phyloP scores from a whole-genome alignment of 1,140 invertebrate genomes.

The Scaptodrosophila lebanonensis region DNA sequence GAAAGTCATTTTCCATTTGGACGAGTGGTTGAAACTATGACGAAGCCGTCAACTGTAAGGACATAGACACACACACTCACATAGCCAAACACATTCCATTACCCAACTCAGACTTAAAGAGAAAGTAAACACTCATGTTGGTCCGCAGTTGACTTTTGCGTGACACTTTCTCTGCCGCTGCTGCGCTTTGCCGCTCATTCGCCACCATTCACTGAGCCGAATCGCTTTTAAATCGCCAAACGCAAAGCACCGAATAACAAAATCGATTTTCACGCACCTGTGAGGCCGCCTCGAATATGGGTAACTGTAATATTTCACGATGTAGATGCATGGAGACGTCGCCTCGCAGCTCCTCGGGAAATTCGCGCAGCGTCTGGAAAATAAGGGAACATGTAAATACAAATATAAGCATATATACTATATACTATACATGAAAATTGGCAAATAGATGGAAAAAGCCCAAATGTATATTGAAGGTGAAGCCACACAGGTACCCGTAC shows the following conservation, averaged over 20 bases:
- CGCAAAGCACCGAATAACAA: background rate
- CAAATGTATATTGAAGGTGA: constrained; percentile 11
- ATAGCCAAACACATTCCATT: too few species aligned
- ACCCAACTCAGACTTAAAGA: background rate
- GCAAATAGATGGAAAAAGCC: constrained; percentile 7
- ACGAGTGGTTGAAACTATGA: background rate
- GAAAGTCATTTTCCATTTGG: background rate
- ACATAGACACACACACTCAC: too few species aligned
- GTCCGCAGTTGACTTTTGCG: constrained; percentile 56
- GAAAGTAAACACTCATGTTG: constrained; percentile 28
- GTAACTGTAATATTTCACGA: constrained; percentile 93
- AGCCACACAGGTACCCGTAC: too few species aligned
- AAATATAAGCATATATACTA: too few species aligned
- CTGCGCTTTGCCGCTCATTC: background rate
- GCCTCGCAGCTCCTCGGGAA: constrained; percentile 95
- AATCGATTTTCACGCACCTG: constrained; percentile 68
- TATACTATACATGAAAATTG: too few species aligned
- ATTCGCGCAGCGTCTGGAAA: constrained; percentile 93
- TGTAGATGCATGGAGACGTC: constrained; percentile 97
- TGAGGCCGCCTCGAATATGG: constrained; percentile 95
- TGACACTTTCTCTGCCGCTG: constrained; percentile 6
- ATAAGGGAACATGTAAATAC: constrained; percentile 11
- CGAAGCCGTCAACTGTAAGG: too few species aligned
- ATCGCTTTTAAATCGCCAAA: constrained; percentile 50
- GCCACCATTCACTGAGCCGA: constrained; percentile 11